Percentiles rank a stretch among this genome's conserved stretches.
phyloP scores from a whole-genome alignment of 2,797 vertebrate species.

The Xiphophorus birchmanni region DNA sequence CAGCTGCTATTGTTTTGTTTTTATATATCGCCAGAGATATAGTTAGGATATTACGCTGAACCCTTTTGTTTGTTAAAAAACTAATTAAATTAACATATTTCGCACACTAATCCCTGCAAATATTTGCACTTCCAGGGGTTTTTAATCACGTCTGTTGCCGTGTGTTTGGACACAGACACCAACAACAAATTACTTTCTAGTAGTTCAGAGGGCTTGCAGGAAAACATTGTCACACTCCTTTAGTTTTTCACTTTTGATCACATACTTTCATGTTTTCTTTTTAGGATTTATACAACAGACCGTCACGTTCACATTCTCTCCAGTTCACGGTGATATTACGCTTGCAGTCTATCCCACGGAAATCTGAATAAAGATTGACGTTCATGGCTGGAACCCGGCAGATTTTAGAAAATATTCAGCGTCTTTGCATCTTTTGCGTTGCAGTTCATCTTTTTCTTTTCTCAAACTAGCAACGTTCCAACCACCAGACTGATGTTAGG shows the following conservation, averaged over 20 bases:
- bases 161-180: neutral
- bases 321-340: neutral
- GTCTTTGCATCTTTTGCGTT: neutral
- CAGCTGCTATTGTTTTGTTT: neutral
- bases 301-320: neutral
- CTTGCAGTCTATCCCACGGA: neutral
- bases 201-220: neutral
- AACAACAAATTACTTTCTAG: neutral
- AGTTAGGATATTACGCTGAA: neutral
- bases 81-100: neutral
- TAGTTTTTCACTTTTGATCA: neutral
- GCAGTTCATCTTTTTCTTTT: neutral
- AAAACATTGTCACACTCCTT: neutral
- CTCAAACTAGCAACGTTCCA: neutral
- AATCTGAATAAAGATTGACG: neutral
- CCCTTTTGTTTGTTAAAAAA: neutral
- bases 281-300: neutral
- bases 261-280: neutral
- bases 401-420: neutral
- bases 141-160: neutral
- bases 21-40: neutral
- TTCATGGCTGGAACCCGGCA: neutral
- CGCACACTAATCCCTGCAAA: neutral
- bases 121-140: neutral
- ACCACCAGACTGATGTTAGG: neutral